These are phyloP conservation scores for Oscheius myriophilus DNA, from an alignment of 2,888 invertebrate species.

Conservation along the genomic window DNA sequence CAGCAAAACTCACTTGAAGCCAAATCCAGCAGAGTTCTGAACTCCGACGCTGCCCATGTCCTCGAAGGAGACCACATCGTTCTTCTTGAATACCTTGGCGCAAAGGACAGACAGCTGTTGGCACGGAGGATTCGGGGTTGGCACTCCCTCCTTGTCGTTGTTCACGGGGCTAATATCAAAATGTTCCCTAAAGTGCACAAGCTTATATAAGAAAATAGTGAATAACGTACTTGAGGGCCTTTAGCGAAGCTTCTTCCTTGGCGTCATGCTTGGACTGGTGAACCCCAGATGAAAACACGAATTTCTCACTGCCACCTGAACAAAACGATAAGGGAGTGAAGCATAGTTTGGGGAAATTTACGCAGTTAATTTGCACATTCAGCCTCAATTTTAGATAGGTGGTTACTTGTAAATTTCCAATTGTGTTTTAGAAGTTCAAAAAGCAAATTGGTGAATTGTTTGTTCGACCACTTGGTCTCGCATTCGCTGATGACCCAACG, in stretches of 20 bases:
- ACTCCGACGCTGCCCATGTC: slow-evolving; percentile 23
- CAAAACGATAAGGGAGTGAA: too few relatives aligned
- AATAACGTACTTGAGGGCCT: slow-evolving; percentile 34
- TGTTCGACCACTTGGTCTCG: slow-evolving; percentile 24
- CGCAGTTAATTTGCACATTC: too few relatives aligned
- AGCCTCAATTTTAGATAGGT: too few relatives aligned
- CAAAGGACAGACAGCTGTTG: slow-evolving; percentile 13
- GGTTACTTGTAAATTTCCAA: too few relatives aligned
- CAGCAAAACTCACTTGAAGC: slow-evolving; percentile 9
- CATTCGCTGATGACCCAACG: slow-evolving; percentile 28
- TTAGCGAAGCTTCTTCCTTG: slow-evolving; percentile 35
- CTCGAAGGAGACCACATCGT: slow-evolving; percentile 13
- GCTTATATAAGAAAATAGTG: not conserved
- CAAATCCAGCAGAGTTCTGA: slow-evolving; percentile 4
- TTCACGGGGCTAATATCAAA: slow-evolving; percentile 15
- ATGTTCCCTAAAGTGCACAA: slow-evolving; percentile 5
- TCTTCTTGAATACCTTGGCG: slow-evolving; percentile 19
- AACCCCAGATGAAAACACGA: slow-evolving; percentile 21
- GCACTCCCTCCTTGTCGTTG: not conserved
- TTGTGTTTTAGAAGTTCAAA: too few relatives aligned
- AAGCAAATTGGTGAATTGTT: not conserved
- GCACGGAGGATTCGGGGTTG: slow-evolving; percentile 6
- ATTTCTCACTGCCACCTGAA: slow-evolving; percentile 25
- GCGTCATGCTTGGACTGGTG: slow-evolving; percentile 36
- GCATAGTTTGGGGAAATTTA: too few relatives aligned